Evolutionary conservation across 2,113 vertebrate genomes (phyloP).

Genomic region (Lethenteron reissneri): DNA sequence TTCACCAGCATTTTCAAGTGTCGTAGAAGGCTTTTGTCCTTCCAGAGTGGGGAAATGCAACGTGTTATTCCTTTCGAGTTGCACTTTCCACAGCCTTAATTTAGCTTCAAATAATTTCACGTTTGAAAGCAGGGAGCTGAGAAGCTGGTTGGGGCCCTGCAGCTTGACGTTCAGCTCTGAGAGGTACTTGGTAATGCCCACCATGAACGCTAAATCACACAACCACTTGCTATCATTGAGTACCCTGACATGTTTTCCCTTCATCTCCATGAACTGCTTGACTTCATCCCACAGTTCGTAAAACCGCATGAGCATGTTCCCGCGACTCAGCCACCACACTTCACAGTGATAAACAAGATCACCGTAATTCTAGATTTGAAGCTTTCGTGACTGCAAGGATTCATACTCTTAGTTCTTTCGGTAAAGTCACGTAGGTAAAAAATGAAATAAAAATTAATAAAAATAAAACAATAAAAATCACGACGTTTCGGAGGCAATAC

Average conservation of each 20-base stretch:
- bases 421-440: too few species aligned
- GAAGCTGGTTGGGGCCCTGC: not conserved
- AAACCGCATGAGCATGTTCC: constrained; percentile 7
- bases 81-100: constrained; percentile 4
- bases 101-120: constrained; percentile 5
- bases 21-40: constrained; percentile 13
- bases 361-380: constrained; percentile 4
- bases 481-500: too few species aligned
- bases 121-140: not conserved
- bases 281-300: constrained; percentile 8
- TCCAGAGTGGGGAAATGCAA: constrained; percentile 7
- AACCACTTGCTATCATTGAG: constrained; percentile 1
- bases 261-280: too few species aligned
- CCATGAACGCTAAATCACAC: constrained; percentile 6
- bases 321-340: not conserved
- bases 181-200: constrained; percentile 6
- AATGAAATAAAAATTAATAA: too few species aligned
- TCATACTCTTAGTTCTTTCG: too few species aligned
- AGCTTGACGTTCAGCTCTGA: constrained; percentile 6
- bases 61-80: too few species aligned
- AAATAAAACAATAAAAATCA: too few species aligned
- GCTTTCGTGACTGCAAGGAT: too few species aligned
- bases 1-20: constrained; percentile 12
- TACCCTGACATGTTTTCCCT: constrained; percentile 1
- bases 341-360: constrained; percentile 14